A percentile compares a stretch with the other conserved stretches of the same genome.
phyloP scores from a whole-genome alignment of 2,113 vertebrate species.

The Mionectes macconnelli region DNA sequence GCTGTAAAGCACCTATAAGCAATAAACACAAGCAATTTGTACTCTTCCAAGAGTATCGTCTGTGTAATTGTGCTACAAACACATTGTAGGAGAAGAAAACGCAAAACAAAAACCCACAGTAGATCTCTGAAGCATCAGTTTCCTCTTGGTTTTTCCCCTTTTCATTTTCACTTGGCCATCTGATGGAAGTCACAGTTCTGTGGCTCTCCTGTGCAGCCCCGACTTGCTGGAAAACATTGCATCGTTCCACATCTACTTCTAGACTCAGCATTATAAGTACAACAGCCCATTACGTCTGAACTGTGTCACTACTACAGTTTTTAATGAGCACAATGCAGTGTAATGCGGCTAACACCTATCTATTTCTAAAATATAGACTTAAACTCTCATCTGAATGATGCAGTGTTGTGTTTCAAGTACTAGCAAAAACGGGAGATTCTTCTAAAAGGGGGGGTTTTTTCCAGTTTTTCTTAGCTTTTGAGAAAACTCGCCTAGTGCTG shows the following conservation, averaged over 20 bases:
- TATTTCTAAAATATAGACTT: neutral
- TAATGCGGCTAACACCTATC: neutral
- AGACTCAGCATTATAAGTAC: neutral
- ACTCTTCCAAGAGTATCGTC: slow-evolving; percentile 36
- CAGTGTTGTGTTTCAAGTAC: neutral
- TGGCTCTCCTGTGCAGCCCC: neutral
- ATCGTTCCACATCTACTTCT: neutral
- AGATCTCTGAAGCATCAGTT: neutral
- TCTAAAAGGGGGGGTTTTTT: neutral
- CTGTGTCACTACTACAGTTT: neutral
- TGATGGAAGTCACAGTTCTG: neutral
- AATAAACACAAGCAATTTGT: slow-evolving; percentile 52
- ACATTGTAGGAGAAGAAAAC: slow-evolving; percentile 22
- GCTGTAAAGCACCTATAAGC: slow-evolving; percentile 27
- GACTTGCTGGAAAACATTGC: neutral
- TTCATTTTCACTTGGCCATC: neutral
- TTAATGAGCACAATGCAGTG: neutral
- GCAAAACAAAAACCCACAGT: neutral
- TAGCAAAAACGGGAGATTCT: neutral
- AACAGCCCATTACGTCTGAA: neutral
- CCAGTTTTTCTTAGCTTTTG: neutral
- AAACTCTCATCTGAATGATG: neutral
- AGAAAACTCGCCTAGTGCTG: neutral
- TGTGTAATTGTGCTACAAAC: neutral
- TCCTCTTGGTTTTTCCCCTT: neutral